Base-by-base conservation (phyloP, 1,140 invertebrate genomes). In the Drosophila oshimai region DNA sequence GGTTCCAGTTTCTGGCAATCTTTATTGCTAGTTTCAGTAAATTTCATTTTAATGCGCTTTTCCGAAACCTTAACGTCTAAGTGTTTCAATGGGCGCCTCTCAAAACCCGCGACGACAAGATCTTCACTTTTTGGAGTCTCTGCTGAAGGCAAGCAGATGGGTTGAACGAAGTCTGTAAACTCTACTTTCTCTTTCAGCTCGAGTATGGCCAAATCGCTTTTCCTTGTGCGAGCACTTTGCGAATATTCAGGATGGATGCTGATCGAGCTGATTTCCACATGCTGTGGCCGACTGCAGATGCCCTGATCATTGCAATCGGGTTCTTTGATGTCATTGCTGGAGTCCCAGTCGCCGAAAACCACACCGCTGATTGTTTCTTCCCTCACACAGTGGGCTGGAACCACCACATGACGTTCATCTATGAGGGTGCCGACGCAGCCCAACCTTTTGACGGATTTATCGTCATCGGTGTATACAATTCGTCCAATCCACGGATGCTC, bases 401-500 rank as follows among this genome's bases (percentile, higher is more conserved):
- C 31, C 10, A 68, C 10, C 5, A 68, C 46, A 5, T 36, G 61
- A 2, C 37, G 62, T 17, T 22, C 12, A 54, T 36, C 46, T 20
- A 68, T 54, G 13, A 68, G 64, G 9, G 53, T 26, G 6, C 37
- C 47, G 0, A 18, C 1, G n/a, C 64, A 68, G 6, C 5, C 1
- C 13, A 18, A 36, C 4, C 6, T 6, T n/a, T n/a, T n/a, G n/a
- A 2, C 9, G 20, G 2, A 22, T 22, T 22, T 26, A 28, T 9
- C 17, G 1, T 1, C 6, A 6, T 12, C 12, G 1, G 17, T 31
- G 7, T 15, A 13, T n/a, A 37, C 42, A 1, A 68, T n/a, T 7
- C 39, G 10, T 2, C 17, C 47, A 9, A 68, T 29, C 64, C 64
- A 68, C 0, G 64, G 46, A 29, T 68, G 62, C 10, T 68, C 61